Evolutionary conservation across 2,113 vertebrate genomes (phyloP).

Genomic region (Alligator mississippiensis): DNA sequence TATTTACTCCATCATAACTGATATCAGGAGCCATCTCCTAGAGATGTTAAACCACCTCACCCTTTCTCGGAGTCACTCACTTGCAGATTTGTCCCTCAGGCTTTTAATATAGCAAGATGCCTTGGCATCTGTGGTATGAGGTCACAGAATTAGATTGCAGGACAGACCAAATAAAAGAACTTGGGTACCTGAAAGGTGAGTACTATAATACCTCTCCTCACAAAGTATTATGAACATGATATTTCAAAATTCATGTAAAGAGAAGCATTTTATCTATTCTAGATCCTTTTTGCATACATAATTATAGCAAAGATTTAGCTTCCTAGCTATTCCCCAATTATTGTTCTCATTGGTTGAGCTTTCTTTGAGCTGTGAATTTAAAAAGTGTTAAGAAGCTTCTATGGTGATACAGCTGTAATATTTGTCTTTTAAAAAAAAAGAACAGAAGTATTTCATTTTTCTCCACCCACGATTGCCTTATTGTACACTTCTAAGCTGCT

Average conservation of each 20-base stretch:
- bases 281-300: not conserved
- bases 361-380: not conserved
- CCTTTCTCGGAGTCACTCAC: not conserved
- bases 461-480: not conserved
- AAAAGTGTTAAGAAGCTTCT: not conserved
- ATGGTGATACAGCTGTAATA: not conserved
- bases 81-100: too few species aligned
- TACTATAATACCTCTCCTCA: too few species aligned
- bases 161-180: too few species aligned
- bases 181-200: too few species aligned
- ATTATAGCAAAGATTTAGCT: not conserved
- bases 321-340: not conserved
- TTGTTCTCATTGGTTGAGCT: not conserved
- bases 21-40: not conserved
- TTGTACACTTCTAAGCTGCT: rapidly evolving
- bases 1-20: not conserved
- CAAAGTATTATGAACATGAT: not conserved
- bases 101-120: too few species aligned
- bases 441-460: not conserved
- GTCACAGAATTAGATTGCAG: not conserved
- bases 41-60: not conserved
- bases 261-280: not conserved
- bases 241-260: not conserved
- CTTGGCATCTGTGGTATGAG: rapidly evolving
- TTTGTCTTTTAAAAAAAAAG: slow-evolving; percentile 6